Evolutionary conservation across 2,888 invertebrate species (phyloP).

Genomic region (Fragum fragum): DNA sequence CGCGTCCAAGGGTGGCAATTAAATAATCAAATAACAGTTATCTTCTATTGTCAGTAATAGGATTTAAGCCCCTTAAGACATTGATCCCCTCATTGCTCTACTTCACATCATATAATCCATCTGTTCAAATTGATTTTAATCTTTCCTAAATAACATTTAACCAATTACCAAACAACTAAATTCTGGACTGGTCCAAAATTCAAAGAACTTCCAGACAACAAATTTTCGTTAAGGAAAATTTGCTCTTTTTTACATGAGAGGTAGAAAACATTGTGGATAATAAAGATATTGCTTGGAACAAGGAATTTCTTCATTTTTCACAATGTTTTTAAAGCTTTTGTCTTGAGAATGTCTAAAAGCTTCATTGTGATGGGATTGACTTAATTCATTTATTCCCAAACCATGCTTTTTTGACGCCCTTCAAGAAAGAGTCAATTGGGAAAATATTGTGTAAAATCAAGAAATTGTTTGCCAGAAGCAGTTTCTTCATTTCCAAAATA

Average conservation of each 20-base stretch:
- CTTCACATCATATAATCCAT: slow-evolving; percentile 8
- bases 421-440: not conserved
- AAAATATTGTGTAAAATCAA: not conserved
- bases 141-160: not conserved
- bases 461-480: not conserved
- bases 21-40: slow-evolving; percentile 25
- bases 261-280: too few relatives aligned
- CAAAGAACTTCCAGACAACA: too few relatives aligned
- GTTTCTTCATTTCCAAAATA: not conserved
- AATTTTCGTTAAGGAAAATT: not conserved
- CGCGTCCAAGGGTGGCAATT: slow-evolving; percentile 3
- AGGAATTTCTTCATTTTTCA: too few relatives aligned
- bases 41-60: slow-evolving; percentile 11
- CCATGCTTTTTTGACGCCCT: not conserved
- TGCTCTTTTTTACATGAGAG: too few relatives aligned
- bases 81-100: not conserved
- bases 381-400: too few relatives aligned
- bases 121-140: not conserved
- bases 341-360: too few relatives aligned
- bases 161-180: too few relatives aligned
- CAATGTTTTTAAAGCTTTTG: too few relatives aligned
- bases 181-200: too few relatives aligned
- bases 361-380: too few relatives aligned
- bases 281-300: too few relatives aligned
- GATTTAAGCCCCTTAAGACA: slow-evolving; percentile 9